phyloP scores from a whole-genome alignment of 2,113 vertebrate genomes.

The Tretioscincus oriximinensis region DNA sequence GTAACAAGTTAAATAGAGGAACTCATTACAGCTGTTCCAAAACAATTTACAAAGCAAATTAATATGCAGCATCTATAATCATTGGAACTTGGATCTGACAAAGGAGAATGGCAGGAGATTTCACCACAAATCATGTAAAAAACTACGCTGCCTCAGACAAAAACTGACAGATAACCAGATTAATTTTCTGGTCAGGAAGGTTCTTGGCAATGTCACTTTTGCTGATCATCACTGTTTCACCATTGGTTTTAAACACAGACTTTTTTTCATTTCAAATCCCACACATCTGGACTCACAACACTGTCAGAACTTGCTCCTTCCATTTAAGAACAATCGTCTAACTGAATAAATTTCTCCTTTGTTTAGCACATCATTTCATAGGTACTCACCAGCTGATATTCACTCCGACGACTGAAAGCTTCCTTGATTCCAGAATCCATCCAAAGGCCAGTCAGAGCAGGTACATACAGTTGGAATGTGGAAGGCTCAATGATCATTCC shows the following conservation, averaged over 20 bases:
- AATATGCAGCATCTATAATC: not conserved
- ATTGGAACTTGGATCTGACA: not conserved
- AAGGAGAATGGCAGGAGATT: not conserved
- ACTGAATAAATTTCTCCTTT: not conserved
- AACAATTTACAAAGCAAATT: not conserved
- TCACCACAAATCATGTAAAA: not conserved
- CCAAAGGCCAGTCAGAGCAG: slow-evolving; percentile 86
- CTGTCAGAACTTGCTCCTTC: not conserved
- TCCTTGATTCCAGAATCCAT: slow-evolving; percentile 85
- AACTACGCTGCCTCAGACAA: not conserved
- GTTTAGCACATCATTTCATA: accelerated
- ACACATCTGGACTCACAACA: slow-evolving; percentile 39
- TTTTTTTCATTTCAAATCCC: slow-evolving; percentile 47
- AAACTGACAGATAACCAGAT: not conserved
- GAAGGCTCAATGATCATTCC: slow-evolving; percentile 88
- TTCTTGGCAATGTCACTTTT: not conserved
- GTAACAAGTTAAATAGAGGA: not conserved
- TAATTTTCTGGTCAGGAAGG: not conserved
- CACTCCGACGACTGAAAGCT: slow-evolving; percentile 88
- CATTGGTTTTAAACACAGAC: slow-evolving; percentile 45
- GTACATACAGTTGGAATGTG: slow-evolving; percentile 92
- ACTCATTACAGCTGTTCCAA: too few species aligned
- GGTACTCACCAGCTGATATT: slow-evolving; percentile 94
- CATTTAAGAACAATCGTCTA: not conserved
- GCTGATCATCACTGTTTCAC: not conserved